Evolutionary conservation across 1,140 invertebrate genomes (phyloP), one percentile per base, ranked within the genome.

Genomic region (Wiebesia pumilae): DNA sequence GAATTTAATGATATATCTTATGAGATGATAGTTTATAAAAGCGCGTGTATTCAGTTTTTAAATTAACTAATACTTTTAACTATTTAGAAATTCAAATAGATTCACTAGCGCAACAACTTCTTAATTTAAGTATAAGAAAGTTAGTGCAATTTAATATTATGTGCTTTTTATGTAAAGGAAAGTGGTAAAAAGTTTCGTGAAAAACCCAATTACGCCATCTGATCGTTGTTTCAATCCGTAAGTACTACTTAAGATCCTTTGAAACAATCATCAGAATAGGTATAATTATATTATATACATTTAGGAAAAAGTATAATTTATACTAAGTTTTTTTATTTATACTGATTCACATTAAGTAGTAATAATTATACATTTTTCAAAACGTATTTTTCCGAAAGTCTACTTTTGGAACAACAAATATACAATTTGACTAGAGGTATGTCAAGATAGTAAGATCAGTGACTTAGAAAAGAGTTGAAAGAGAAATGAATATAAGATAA

Each of bases 151-250:
- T 43, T 24, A 79, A 69, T 51, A 35, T 81, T 65, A 43, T 33
- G 79, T 81, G 84, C 84, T 47, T 65, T 9, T 84, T 73, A n/a
- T 35, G 75, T 38, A 19, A 51, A 54, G 81, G 35, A 51, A 54
- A 75, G 69, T 77, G 71, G 75, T 69, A 62, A 79, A 86, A 87
- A 87, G 73, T 83, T 87, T 83, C 81, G 73, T 83, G 85, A 87
- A 87, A 86, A 87, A 87, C 81, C 85, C 81, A 83, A 83, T 54
- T 69, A 19, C 38, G 38, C 27, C 43, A 82, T 40, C 47, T 43
- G 58, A 83, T 67, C 62, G 16, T 78, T 79, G 38, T 43, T 69
- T 71, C 85, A n/a, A 83, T 79, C n/a, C n/a, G n/a, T n/a, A n/a
- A n/a, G n/a, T n/a, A n/a, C n/a, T 47, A 62, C 27, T 65, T 3